Conservation (phyloP, 2,113 vertebrate genomes). For the Clarias macrocephalus region DNA sequence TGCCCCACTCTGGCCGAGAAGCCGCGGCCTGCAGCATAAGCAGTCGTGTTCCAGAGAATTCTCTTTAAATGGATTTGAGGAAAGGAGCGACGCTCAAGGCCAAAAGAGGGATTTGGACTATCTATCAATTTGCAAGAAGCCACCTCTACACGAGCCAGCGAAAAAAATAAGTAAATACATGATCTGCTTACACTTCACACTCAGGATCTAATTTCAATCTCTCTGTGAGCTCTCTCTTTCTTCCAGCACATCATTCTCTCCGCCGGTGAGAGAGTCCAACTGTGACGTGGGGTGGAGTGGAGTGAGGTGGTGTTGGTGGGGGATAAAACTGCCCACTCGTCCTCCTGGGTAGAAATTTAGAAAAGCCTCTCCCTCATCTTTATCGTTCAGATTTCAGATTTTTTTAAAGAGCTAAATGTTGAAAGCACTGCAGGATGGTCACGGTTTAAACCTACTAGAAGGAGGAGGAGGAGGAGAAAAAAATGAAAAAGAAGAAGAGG, state of each 20-base stretch:
- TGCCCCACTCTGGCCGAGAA: background rate
- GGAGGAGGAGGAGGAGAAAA: slow-evolving; percentile 1
- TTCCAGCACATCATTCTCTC: slow-evolving; percentile 55
- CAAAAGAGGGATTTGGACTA: slow-evolving; percentile 22
- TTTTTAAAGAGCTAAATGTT: slow-evolving; percentile 81
- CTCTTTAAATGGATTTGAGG: slow-evolving; percentile 25
- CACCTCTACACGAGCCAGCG: slow-evolving; percentile 23
- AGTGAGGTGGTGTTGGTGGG: slow-evolving; percentile 56
- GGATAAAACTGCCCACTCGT: slow-evolving; percentile 78
- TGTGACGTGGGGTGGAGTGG: slow-evolving; percentile 66
- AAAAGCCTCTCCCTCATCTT: slow-evolving; percentile 74
- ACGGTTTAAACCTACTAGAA: slow-evolving; percentile 90
- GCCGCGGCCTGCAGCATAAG: slow-evolving; percentile 13
- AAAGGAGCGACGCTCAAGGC: slow-evolving; percentile 10
- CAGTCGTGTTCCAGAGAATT: slow-evolving; percentile 5
- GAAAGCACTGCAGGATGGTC: slow-evolving; percentile 89
- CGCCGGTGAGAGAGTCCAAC: slow-evolving; percentile 78
- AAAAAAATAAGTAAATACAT: slow-evolving; percentile 9
- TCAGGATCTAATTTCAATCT: slow-evolving; percentile 43
- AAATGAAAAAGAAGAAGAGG: background rate
- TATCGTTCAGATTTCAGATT: slow-evolving; percentile 82
- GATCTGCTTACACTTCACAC: slow-evolving; percentile 42
- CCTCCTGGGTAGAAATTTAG: slow-evolving; percentile 74
- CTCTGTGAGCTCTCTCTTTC: slow-evolving; percentile 34
- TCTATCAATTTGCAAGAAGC: slow-evolving; percentile 40